Evolutionary conservation across 2,113 vertebrate genomes (phyloP).

Genomic region (Alethe diademata): DNA sequence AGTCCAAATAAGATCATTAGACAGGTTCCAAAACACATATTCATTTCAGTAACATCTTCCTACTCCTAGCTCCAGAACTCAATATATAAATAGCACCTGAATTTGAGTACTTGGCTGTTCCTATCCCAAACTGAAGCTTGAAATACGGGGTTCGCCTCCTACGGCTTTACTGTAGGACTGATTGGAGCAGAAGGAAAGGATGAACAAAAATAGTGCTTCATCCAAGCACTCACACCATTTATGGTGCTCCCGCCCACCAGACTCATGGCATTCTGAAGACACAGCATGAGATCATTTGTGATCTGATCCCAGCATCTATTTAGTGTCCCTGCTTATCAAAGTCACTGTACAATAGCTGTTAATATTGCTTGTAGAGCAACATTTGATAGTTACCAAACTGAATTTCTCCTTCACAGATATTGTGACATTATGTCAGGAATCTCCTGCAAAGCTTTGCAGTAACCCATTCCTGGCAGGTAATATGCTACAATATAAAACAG

Average conservation of each 20-base stretch:
- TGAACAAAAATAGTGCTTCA: conserved; percentile 53
- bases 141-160: not conserved
- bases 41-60: not conserved
- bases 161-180: not conserved
- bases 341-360: not conserved
- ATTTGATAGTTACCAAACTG: not conserved
- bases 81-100: not conserved
- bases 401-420: not conserved
- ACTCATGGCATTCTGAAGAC: not conserved
- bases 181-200: conserved; percentile 23
- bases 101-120: not conserved
- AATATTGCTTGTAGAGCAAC: not conserved
- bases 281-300: conserved; percentile 20
- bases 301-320: conserved; percentile 26
- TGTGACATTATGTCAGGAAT: not conserved
- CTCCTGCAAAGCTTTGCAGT: not conserved
- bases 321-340: not conserved
- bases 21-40: not conserved
- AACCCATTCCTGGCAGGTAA: not conserved
- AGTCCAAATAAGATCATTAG: not conserved
- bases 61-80: not conserved
- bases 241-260: not conserved
- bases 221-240: conserved; percentile 26
- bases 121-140: not conserved
- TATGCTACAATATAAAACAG: not conserved